Evolutionary conservation across 2,888 invertebrate species (phyloP).

Genomic region (Schizotus pectinicornis): DNA sequence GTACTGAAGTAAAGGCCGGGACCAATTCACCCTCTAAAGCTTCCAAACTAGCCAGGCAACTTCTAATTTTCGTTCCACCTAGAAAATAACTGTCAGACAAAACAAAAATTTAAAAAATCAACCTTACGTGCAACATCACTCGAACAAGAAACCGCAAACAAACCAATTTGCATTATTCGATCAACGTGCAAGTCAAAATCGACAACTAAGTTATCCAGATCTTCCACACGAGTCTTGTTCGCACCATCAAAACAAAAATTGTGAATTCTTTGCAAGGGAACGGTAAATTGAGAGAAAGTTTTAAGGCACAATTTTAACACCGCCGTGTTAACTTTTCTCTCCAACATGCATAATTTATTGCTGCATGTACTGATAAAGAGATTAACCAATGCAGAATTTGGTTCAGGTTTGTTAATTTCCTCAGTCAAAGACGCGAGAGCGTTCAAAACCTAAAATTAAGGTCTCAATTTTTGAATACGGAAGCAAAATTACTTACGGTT

Average conservation of each 20-base stretch:
- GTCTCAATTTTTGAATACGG: background rate
- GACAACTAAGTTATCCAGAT: conserved; percentile 61
- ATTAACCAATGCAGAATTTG: conserved; percentile 62
- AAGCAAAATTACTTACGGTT: conserved; percentile 56
- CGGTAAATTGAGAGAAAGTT: conserved; percentile 50
- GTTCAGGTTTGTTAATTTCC: conserved; percentile 58
- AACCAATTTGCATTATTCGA: conserved; percentile 71
- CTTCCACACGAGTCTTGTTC: conserved; percentile 49
- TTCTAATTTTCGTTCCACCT: conserved; percentile 69
- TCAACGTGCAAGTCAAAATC: conserved; percentile 73
- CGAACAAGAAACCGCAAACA: conserved; percentile 72
- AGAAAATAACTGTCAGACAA: conserved; percentile 31
- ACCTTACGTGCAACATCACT: conserved; percentile 58
- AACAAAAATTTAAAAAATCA: conserved; percentile 9
- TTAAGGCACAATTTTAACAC: conserved; percentile 65
- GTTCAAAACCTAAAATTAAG: conserved; percentile 61
- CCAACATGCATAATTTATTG: conserved; percentile 68
- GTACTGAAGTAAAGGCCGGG: conserved; percentile 62
- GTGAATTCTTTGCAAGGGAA: conserved; percentile 45
- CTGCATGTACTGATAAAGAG: conserved; percentile 66
- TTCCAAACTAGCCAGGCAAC: conserved; percentile 71
- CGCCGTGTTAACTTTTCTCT: conserved; percentile 71
- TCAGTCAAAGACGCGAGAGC: conserved; percentile 60
- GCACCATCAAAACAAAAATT: conserved; percentile 40
- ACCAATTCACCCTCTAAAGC: conserved; percentile 71